phyloP scores from a whole-genome alignment of 1,140 invertebrate species.

The Melanaphis sacchari region DNA sequence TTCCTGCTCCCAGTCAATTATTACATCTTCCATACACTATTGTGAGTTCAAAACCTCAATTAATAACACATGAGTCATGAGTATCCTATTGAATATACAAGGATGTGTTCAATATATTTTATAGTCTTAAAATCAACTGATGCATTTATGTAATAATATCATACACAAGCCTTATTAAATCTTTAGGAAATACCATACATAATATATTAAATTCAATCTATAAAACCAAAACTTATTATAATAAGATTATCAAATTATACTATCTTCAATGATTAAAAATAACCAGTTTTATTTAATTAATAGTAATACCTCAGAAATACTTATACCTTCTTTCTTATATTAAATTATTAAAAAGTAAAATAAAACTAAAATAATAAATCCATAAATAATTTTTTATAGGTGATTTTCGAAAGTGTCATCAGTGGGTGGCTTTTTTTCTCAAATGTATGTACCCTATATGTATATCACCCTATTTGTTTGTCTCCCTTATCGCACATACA shows the following conservation, averaged over 20 bases:
- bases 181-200: neutral
- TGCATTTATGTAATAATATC: neutral
- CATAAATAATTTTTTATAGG: too few species aligned
- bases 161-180: neutral
- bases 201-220: neutral
- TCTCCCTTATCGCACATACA: too few species aligned
- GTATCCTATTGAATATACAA: neutral
- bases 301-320: neutral
- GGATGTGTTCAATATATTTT: neutral
- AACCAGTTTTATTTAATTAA: neutral
- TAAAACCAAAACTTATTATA: neutral
- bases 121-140: neutral
- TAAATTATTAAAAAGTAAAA: too few species aligned
- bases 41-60: neutral
- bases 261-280: neutral
- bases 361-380: too few species aligned
- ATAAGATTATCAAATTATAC: neutral
- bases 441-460: too few species aligned
- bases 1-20: conserved; percentile 24
- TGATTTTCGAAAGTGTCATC: too few species aligned
- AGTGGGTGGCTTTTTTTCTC: too few species aligned
- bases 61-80: neutral
- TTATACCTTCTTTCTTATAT: too few species aligned
- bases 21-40: neutral
- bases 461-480: too few species aligned